These are phyloP conservation scores for Lamellibrachia luymesi DNA, from an alignment of 1,140 invertebrate genomes.

Conservation along the genomic window DNA sequence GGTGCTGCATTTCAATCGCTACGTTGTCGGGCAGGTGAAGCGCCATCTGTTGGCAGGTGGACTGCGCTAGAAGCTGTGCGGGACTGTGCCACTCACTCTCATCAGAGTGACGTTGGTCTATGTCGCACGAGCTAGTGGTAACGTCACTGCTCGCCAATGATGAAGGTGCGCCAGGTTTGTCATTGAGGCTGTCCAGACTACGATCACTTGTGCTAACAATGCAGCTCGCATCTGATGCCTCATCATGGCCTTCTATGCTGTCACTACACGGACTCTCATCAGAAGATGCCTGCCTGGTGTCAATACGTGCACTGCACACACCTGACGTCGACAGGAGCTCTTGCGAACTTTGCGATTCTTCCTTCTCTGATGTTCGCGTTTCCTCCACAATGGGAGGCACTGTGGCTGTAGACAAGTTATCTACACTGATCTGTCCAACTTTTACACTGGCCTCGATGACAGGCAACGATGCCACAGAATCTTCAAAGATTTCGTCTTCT, in stretches of 20 bases:
- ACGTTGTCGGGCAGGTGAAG: constrained; percentile 36
- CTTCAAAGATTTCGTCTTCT: constrained; percentile 12
- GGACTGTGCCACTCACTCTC: constrained; percentile 24
- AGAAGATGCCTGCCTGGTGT: not conserved
- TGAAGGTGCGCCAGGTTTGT: not conserved
- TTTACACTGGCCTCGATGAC: not conserved
- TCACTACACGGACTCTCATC: not conserved
- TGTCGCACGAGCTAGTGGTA: not conserved
- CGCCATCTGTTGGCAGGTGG: constrained; percentile 39
- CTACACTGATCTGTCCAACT: not conserved
- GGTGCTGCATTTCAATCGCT: constrained; percentile 25
- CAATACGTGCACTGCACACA: too few relatives aligned
- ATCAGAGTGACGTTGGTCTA: constrained; percentile 3
- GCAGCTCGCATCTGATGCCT: not conserved
- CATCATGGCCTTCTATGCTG: not conserved
- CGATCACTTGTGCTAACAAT: not conserved
- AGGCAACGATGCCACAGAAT: not conserved
- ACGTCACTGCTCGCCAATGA: not conserved
- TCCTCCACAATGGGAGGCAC: not conserved
- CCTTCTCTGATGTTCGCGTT: not conserved
- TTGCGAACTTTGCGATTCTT: not conserved
- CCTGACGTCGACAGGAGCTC: not conserved
- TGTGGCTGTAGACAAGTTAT: not conserved
- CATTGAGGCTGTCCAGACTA: not conserved
- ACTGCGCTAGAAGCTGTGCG: constrained; percentile 28